Percentiles rank a stretch among this genome's conserved stretches.
Conservation (phyloP, 2,797 vertebrate genomes). For the Sebastes glaucus region DNA sequence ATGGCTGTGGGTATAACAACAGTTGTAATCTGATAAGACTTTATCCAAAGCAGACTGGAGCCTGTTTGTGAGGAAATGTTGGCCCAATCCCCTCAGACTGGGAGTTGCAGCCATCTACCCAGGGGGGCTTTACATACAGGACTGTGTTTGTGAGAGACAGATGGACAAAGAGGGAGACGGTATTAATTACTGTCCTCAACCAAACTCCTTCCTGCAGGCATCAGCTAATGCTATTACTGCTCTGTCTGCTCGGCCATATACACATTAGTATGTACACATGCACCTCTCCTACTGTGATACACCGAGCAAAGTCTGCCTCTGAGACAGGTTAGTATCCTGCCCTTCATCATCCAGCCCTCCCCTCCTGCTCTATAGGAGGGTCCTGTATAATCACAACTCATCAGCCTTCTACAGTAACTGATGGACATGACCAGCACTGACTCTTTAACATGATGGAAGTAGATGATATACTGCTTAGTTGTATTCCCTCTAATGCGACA, state of each 20-base stretch:
- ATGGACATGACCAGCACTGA: slow-evolving; percentile 12
- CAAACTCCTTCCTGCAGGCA: slow-evolving; percentile 32
- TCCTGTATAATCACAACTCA: slow-evolving; percentile 35
- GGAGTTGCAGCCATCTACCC: slow-evolving; percentile 6
- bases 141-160: not conserved
- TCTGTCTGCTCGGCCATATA: slow-evolving; percentile 36
- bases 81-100: not conserved
- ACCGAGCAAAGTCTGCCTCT: not conserved
- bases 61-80: not conserved
- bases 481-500: not conserved
- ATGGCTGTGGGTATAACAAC: not conserved
- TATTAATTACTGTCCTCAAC: slow-evolving; percentile 30
- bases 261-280: slow-evolving; percentile 9
- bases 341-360: not conserved
- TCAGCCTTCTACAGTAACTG: slow-evolving; percentile 39
- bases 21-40: slow-evolving; percentile 18
- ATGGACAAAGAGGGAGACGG: not conserved
- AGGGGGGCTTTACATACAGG: not conserved
- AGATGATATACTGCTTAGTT: not conserved
- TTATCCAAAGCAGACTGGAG: slow-evolving; percentile 25
- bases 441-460: slow-evolving; percentile 16
- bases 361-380: slow-evolving; percentile 15
- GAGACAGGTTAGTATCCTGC: slow-evolving; percentile 19
- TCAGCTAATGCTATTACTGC: slow-evolving; percentile 56
- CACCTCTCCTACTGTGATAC: slow-evolving; percentile 18